A percentile compares a stretch with the other conserved stretches of the same genome.
Evolutionary conservation across 2,888 invertebrate genomes (phyloP).

Genomic region (Heteropelma amictum): DNA sequence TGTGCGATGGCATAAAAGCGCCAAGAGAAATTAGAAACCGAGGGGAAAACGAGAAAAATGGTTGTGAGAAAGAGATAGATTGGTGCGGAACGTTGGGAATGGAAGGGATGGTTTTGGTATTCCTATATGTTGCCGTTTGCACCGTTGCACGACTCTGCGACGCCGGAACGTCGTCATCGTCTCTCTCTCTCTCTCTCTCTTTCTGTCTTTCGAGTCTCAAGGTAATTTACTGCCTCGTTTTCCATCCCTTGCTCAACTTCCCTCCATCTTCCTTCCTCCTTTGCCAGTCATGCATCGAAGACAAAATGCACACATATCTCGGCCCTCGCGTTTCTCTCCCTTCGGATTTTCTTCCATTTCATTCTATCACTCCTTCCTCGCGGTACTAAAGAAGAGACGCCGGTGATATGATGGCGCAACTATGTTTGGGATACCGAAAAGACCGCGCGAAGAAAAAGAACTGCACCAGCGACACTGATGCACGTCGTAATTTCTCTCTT

Average conservation of each 20-base stretch:
- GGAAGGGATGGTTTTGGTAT: constrained; percentile 26
- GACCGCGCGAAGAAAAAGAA: constrained; percentile 45
- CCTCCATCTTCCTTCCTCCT: neutral
- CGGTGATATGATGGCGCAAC: constrained; percentile 14
- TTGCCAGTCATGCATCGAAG: constrained; percentile 6
- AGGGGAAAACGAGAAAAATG: constrained; percentile 48
- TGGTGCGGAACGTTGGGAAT: neutral
- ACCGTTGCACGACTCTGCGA: constrained; percentile 49
- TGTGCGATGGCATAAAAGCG: neutral
- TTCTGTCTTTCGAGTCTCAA: constrained; percentile 39
- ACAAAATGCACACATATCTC: constrained; percentile 5
- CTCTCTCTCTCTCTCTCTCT: no score
- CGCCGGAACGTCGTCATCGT: constrained; percentile 50
- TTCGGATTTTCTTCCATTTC: neutral
- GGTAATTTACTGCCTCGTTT: constrained; percentile 53
- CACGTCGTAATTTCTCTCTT: constrained; percentile 6
- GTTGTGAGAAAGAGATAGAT: neutral
- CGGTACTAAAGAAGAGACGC: neutral
- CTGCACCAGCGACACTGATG: constrained; percentile 25
- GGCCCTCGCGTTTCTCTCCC: neutral
- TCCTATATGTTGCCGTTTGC: constrained; percentile 35
- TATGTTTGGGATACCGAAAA: constrained; percentile 30
- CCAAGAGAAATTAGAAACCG: constrained; percentile 48
- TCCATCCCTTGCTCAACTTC: neutral
- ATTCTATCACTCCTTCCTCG: constrained; percentile 3